Conservation (phyloP, 2,888 invertebrate genomes). For the Penaeus monodon region DNA sequence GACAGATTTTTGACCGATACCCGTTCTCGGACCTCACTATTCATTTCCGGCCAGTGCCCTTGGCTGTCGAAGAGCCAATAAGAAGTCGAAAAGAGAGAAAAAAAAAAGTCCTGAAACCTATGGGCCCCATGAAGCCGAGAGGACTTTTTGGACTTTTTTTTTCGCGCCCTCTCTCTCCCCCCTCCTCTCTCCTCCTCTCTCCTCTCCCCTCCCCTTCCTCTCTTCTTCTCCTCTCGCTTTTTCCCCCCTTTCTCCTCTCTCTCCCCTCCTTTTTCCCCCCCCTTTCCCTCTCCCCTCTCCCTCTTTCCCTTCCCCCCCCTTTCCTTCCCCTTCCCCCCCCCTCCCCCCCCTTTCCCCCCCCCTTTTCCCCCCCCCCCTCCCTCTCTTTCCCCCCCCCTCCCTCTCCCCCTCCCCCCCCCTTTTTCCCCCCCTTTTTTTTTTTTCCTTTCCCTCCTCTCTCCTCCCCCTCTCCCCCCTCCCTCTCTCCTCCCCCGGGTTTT, state of each 20-base stretch:
- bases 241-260: neutral
- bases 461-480: slow-evolving; percentile 7
- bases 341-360: no score
- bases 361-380: no score
- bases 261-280: neutral
- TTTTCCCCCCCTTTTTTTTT: neutral
- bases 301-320: no score
- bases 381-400: neutral
- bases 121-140: no score
- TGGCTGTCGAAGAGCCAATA: neutral
- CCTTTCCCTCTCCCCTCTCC: slow-evolving; percentile 11
- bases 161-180: neutral
- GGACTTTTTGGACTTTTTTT: neutral
- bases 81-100: neutral
- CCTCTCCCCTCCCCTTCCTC: neutral
- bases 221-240: neutral
- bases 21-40: no score
- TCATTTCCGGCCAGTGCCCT: no score
- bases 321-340: no score
- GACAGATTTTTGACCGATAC: no score
- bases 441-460: neutral
- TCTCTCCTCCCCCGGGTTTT: slow-evolving; percentile 5
- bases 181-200: neutral
- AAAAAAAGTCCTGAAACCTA: no score
- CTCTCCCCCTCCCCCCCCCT: neutral